Evolutionary conservation across 1,140 invertebrate genomes (phyloP).

Genomic region (Cephus cinctus): DNA sequence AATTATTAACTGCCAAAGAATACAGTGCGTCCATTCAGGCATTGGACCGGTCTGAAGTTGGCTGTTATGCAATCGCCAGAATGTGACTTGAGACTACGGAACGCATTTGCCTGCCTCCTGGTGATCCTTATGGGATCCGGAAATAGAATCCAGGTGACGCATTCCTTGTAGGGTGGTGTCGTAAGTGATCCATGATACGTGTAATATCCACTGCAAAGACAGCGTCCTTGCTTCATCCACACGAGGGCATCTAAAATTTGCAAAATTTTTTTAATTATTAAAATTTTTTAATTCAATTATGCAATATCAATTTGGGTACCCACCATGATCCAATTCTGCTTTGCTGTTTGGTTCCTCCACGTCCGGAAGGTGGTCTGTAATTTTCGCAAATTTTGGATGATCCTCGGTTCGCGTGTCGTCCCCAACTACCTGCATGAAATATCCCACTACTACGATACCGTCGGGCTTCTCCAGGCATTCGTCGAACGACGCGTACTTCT

Average conservation of each 20-base stretch:
- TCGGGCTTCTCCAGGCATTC: constrained; percentile 69
- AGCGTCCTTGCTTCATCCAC: constrained; percentile 48
- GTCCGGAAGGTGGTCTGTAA: constrained; percentile 14
- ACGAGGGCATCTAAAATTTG: background rate
- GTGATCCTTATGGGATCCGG: constrained; percentile 70
- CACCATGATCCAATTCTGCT: background rate
- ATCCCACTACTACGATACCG: constrained; percentile 73
- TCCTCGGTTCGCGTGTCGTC: constrained; percentile 18
- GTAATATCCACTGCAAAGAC: constrained; percentile 54
- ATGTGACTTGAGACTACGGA: constrained; percentile 14
- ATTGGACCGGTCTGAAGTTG: constrained; percentile 18
- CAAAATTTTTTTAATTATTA: background rate
- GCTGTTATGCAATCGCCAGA: constrained; percentile 11
- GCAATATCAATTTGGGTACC: background rate
- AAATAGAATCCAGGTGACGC: constrained; percentile 75
- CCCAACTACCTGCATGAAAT: constrained; percentile 62
- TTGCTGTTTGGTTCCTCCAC: background rate
- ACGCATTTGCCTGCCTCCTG: constrained; percentile 58
- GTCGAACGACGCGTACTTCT: constrained; percentile 66
- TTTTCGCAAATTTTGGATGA: constrained; percentile 17
- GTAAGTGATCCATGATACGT: constrained; percentile 71
- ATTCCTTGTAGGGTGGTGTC: constrained; percentile 67
- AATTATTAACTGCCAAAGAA: constrained; percentile 16
- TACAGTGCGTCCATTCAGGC: constrained; percentile 12
- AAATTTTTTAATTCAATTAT: too few relatives aligned